A percentile compares a stretch with the other conserved stretches of the same genome.
These are phyloP conservation scores for Tetramorium alpestre DNA, from an alignment of 1,140 invertebrate species.

Conservation along the genomic window DNA sequence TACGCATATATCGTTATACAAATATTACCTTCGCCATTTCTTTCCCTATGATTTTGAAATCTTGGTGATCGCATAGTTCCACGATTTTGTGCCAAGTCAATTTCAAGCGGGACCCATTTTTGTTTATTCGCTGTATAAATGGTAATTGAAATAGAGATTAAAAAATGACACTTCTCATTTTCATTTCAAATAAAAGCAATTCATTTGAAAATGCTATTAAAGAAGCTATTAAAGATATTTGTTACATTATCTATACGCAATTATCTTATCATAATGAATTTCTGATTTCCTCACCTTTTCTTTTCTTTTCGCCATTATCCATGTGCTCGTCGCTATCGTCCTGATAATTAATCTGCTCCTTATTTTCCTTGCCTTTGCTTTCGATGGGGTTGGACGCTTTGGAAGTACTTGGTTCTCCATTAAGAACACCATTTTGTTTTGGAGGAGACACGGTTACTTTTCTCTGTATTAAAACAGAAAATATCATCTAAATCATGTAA, in stretches of 20 bases:
- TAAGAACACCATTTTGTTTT: slow-evolving; percentile 81
- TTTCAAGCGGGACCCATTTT: slow-evolving; percentile 92
- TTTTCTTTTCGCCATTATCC: slow-evolving; percentile 84
- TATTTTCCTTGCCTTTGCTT: slow-evolving; percentile 82
- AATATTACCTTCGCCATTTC: slow-evolving; percentile 80
- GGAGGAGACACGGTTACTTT: slow-evolving; percentile 73
- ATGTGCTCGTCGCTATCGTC: slow-evolving; percentile 82
- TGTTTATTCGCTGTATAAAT: slow-evolving; percentile 87
- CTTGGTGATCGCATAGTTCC: slow-evolving; percentile 83
- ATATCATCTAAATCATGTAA: slow-evolving; percentile 12
- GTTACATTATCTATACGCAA: slow-evolving; percentile 24
- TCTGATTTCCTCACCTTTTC: slow-evolving; percentile 81
- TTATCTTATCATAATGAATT: not conserved
- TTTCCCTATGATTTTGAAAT: slow-evolving; percentile 81
- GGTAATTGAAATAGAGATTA: slow-evolving; percentile 9
- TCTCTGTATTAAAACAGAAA: slow-evolving; percentile 73
- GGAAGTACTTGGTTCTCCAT: slow-evolving; percentile 74
- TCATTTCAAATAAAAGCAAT: not conserved
- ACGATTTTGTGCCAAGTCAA: slow-evolving; percentile 88
- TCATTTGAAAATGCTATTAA: not conserved
- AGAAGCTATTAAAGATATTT: not conserved
- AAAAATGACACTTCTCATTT: slow-evolving; percentile 17
- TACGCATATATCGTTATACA: not conserved
- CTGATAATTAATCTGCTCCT: slow-evolving; percentile 81
- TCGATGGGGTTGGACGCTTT: slow-evolving; percentile 78